A percentile compares a stretch with the other conserved stretches of the same genome.
These are phyloP conservation scores for Brienomyrus longianalis DNA, from an alignment of 2,113 vertebrate species.

Conservation along the genomic window DNA sequence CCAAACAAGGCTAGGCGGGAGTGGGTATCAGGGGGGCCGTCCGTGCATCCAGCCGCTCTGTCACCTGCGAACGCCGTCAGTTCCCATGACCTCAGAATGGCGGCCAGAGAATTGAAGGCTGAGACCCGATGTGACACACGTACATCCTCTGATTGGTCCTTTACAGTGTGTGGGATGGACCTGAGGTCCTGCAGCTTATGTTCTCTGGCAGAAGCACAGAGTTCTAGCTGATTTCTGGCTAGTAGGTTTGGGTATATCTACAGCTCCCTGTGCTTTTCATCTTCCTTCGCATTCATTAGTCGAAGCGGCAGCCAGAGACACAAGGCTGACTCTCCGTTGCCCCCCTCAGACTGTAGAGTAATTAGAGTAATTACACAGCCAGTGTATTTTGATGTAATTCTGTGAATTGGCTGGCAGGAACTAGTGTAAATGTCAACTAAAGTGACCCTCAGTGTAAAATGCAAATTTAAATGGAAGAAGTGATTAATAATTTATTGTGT, in stretches of 20 bases:
- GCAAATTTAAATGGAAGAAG: not conserved
- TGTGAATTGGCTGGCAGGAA: not conserved
- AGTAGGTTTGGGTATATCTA: not conserved
- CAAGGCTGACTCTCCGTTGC: not conserved
- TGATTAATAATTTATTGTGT: not conserved
- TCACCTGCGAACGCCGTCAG: not conserved
- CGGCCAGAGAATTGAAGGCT: not conserved
- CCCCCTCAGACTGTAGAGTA: not conserved
- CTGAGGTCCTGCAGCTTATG: not conserved
- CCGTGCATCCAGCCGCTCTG: not conserved
- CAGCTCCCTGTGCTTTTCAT: not conserved
- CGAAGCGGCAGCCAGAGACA: not conserved
- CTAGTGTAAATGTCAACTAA: not conserved
- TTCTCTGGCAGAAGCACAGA: not conserved
- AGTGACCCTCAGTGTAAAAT: not conserved
- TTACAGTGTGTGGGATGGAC: not conserved
- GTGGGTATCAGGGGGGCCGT: not conserved
- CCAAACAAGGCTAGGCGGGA: slow-evolving; percentile 28
- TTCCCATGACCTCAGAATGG: not conserved
- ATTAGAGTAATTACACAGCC: not conserved
- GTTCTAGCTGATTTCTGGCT: not conserved
- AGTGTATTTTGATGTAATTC: not conserved
- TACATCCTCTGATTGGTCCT: not conserved
- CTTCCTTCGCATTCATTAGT: not conserved
- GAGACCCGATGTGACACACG: not conserved